A percentile compares a stretch with the other conserved stretches of the same genome.
Conservation (phyloP, 2,888 invertebrate species). For the Eilema caniola region DNA sequence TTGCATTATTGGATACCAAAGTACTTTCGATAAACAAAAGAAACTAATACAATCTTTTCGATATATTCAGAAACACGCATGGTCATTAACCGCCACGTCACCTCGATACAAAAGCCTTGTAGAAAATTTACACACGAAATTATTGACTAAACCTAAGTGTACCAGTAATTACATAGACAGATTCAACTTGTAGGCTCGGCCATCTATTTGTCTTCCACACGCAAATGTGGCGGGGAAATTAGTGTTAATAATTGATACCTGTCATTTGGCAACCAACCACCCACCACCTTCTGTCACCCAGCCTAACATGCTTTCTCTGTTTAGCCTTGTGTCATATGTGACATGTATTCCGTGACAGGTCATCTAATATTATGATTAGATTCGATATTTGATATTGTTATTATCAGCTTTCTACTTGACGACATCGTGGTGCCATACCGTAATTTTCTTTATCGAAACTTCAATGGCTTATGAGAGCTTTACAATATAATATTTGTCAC, state of each 20-base stretch:
- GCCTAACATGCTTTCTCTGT: constrained; percentile 57
- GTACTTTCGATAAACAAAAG: not conserved
- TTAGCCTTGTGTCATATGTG: constrained; percentile 26
- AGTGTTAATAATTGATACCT: constrained; percentile 86
- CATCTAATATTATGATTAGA: constrained; percentile 15
- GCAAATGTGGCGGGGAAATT: constrained; percentile 84
- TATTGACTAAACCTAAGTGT: constrained; percentile 62
- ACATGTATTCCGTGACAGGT: constrained; percentile 26
- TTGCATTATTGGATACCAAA: not conserved
- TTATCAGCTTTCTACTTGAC: constrained; percentile 3
- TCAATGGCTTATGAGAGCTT: not conserved
- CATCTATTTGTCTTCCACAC: constrained; percentile 85
- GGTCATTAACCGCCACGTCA: constrained; percentile 18
- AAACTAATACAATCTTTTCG: not conserved
- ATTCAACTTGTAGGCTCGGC: constrained; percentile 72
- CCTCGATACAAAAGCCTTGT: constrained; percentile 22
- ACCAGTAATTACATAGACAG: constrained; percentile 78
- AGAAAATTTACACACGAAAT: constrained; percentile 57
- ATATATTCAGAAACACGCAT: constrained; percentile 13
- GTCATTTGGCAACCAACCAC: constrained; percentile 86
- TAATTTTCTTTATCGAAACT: not conserved
- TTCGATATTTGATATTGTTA: constrained; percentile 16
- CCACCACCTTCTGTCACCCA: constrained; percentile 60
- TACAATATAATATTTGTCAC: not conserved
- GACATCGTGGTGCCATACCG: not conserved